Percentiles rank a stretch among this genome's conserved stretches.
phyloP scores from a whole-genome alignment of 2,888 invertebrate species.

The Nipponacmea schrenckii region DNA sequence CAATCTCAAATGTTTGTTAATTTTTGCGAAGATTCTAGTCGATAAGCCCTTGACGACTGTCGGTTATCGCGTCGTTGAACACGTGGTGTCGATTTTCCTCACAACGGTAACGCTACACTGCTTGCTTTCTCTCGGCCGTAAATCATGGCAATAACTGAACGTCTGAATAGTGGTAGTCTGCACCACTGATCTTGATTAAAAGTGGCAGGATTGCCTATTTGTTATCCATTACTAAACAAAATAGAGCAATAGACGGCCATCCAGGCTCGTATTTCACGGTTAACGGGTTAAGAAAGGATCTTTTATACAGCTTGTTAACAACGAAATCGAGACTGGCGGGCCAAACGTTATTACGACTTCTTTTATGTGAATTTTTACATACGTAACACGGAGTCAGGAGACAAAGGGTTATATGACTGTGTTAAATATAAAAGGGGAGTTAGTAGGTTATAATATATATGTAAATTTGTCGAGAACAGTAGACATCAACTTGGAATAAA shows the following conservation, averaged over 20 bases:
- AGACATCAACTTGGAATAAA: no score
- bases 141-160: neutral
- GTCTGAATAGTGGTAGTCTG: constrained; percentile 4
- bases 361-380: neutral
- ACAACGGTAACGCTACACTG: constrained; percentile 6
- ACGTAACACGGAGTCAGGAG: no score
- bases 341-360: neutral
- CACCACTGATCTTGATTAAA: constrained; percentile 8
- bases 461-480: no score
- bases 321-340: constrained; percentile 4
- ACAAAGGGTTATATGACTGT: no score
- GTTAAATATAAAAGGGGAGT: no score
- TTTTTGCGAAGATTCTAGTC: neutral
- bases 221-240: constrained; percentile 9
- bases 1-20: neutral
- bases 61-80: neutral
- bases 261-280: constrained; percentile 6
- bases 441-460: no score
- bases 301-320: neutral
- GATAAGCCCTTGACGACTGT: constrained; percentile 8
- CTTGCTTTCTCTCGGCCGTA: neutral
- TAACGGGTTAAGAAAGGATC: constrained; percentile 2
- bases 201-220: constrained; percentile 8
- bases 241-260: neutral
- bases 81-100: constrained; percentile 3